These are phyloP conservation scores for Ageneiosus marmoratus DNA, from an alignment of 2,113 vertebrate genomes.

Conservation along the genomic window DNA sequence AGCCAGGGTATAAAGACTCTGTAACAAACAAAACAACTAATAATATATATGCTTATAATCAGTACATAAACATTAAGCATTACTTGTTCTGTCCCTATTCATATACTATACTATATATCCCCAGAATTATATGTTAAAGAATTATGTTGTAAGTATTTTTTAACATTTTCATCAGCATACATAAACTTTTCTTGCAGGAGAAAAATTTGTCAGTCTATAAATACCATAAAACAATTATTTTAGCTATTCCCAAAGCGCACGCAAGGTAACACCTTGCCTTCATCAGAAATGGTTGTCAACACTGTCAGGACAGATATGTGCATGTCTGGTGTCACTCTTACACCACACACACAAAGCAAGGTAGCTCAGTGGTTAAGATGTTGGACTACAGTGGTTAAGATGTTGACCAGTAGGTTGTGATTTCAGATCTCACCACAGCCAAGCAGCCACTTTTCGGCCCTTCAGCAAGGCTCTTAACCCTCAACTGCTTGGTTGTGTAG, in stretches of 20 bases:
- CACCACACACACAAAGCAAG: slow-evolving; percentile 7
- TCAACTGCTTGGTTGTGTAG: too few species aligned
- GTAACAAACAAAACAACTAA: too few species aligned
- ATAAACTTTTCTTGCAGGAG: background rate
- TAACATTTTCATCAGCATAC: background rate
- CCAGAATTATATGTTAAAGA: too few species aligned
- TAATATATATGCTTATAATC: background rate
- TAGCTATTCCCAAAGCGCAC: slow-evolving; percentile 43
- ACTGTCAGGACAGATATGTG: slow-evolving; percentile 49
- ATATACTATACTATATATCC: background rate
- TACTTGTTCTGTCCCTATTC: background rate
- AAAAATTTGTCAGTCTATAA: slow-evolving; percentile 14
- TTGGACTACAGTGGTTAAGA: too few species aligned
- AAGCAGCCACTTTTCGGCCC: too few species aligned
- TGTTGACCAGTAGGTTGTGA: too few species aligned
- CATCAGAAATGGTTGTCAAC: slow-evolving; percentile 60
- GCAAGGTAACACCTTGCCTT: slow-evolving; percentile 54
- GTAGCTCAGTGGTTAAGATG: too few species aligned
- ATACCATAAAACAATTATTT: slow-evolving; percentile 46
- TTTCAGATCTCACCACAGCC: too few species aligned
- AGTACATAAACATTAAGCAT: too few species aligned
- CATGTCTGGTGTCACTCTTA: slow-evolving; percentile 43
- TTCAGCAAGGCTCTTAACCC: too few species aligned
- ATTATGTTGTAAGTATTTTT: too few species aligned
- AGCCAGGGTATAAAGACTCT: background rate